phyloP scores from a whole-genome alignment of 2,888 invertebrate genomes.

The Drosophila gaucha region DNA sequence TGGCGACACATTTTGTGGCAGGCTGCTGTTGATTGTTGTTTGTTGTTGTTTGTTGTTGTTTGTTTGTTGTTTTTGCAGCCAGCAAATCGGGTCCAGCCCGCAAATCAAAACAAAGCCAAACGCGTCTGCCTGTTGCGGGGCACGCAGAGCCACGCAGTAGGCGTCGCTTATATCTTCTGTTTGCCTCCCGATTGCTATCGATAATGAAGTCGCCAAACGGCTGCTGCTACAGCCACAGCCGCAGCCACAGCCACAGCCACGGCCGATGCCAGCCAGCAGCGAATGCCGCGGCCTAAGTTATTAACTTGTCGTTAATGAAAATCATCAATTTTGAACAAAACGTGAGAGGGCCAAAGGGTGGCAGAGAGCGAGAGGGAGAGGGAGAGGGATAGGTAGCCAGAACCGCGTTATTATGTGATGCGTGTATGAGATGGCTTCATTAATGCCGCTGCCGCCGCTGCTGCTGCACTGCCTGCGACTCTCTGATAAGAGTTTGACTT shows the following conservation, averaged over 20 bases:
- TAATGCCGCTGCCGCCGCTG: constrained; percentile 33
- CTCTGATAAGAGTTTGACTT: constrained; percentile 53
- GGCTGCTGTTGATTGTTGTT: constrained; percentile 12
- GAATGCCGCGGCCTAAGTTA: constrained; percentile 51
- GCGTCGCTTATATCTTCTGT: constrained; percentile 19
- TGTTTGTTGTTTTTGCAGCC: constrained; percentile 30
- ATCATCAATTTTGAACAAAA: constrained; percentile 73
- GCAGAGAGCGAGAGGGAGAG: constrained; percentile 2
- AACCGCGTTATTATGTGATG: constrained; percentile 58
- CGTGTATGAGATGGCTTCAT: constrained; percentile 67
- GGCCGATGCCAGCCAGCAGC: not conserved
- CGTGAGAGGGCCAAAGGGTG: constrained; percentile 17
- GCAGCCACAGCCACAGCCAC: not conserved
- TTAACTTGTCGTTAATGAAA: constrained; percentile 81
- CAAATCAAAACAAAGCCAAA: constrained; percentile 55
- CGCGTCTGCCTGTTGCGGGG: constrained; percentile 19
- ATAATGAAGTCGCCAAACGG: constrained; percentile 58
- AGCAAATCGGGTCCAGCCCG: constrained; percentile 25
- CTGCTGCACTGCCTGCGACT: constrained; percentile 40
- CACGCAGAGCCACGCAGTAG: not conserved
- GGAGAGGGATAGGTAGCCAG: too few species aligned
- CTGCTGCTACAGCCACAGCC: constrained; percentile 13
- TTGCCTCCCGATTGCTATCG: constrained; percentile 55
- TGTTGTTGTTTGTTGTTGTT: constrained; percentile 14
- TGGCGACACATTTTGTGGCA: constrained; percentile 49